These are phyloP conservation scores for Cacoxenus indagator DNA, from an alignment of 2,888 invertebrate genomes.

Conservation along the genomic window DNA sequence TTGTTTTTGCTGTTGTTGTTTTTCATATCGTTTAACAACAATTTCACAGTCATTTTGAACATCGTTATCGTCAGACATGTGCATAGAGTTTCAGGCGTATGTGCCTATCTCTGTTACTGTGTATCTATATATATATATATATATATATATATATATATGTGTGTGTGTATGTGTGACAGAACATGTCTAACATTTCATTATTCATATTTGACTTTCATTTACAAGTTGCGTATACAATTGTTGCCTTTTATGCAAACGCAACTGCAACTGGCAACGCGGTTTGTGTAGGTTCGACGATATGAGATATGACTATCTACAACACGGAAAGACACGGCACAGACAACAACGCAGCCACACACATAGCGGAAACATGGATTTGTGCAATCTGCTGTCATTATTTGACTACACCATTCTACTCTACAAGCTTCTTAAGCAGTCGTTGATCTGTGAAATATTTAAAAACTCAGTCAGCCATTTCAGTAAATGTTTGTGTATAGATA, in stretches of 20 bases:
- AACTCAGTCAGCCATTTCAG: too few species aligned
- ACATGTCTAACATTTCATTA: background rate
- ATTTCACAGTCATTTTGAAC: background rate
- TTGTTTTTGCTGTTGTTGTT: background rate
- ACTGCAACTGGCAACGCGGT: background rate
- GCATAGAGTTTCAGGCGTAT: background rate
- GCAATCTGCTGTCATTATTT: too few species aligned
- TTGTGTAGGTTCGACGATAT: background rate
- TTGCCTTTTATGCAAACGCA: background rate
- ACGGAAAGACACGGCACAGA: too few species aligned
- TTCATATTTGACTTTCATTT: constrained; percentile 6
- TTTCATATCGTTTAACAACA: background rate
- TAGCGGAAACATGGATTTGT: too few species aligned
- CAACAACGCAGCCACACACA: too few species aligned
- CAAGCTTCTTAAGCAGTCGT: too few species aligned
- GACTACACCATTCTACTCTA: too few species aligned
- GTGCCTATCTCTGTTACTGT: background rate
- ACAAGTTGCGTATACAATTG: background rate
- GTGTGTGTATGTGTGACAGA: background rate
- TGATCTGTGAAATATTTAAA: too few species aligned
- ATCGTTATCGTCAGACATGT: background rate
- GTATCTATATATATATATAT: background rate
- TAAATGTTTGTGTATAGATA: too few species aligned
- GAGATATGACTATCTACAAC: too few species aligned
- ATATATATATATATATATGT: background rate